phyloP scores from a whole-genome alignment of 2,888 invertebrate species.

The Drosophila pseudotalamancana region DNA sequence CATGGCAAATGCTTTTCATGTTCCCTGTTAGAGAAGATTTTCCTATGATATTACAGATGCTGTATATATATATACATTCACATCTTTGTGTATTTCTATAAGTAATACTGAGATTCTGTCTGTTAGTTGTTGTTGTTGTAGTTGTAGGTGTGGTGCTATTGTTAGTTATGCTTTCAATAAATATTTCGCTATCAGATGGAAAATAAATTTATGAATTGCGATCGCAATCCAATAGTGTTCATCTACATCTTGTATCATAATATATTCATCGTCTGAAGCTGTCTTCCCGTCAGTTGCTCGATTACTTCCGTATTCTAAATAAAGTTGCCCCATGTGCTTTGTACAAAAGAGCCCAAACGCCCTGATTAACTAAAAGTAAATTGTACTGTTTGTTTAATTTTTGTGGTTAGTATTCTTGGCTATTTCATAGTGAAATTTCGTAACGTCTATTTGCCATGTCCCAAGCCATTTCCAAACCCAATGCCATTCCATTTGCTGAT shows the following conservation, averaged over 20 bases:
- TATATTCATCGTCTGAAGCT: not conserved
- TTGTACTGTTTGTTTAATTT: conserved; percentile 61
- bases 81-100: conserved; percentile 37
- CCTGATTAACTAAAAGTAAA: conserved; percentile 62
- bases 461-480: conserved; percentile 40
- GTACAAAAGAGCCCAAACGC: conserved; percentile 38
- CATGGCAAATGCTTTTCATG: conserved; percentile 61
- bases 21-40: conserved; percentile 9
- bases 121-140: conserved; percentile 65
- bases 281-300: not conserved
- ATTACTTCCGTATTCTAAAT: conserved; percentile 43
- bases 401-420: conserved; percentile 16
- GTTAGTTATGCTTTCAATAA: not conserved
- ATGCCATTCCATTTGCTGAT: conserved; percentile 12
- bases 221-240: too few relatives aligned
- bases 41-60: conserved; percentile 17
- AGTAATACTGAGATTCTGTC: conserved; percentile 76
- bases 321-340: conserved; percentile 57
- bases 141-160: conserved; percentile 37
- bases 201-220: too few relatives aligned
- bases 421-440: conserved; percentile 64
- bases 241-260: too few relatives aligned
- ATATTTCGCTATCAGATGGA: not conserved
- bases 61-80: conserved; percentile 13
- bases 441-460: conserved; percentile 63